Base-by-base conservation (phyloP, 2,888 invertebrate species). In the Plagiodera versicolora region DNA sequence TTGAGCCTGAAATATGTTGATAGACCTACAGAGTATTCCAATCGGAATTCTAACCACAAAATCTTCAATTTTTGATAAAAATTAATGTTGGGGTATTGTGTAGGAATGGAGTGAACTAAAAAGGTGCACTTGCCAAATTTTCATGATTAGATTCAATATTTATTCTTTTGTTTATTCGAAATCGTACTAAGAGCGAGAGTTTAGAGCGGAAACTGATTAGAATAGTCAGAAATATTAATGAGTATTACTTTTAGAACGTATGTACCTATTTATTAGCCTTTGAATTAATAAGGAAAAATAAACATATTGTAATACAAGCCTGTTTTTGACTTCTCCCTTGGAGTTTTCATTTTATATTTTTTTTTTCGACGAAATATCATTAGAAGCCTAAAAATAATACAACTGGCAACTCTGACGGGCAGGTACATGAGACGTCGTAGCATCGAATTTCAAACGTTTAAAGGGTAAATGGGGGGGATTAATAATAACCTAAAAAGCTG, bases 41-140 rank as follows among this genome's bases (percentile, higher is more conserved):
- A 24, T 6, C 6, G 6, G 24, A 24, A 24, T 24, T 6, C 24
- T 5, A 6, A 3, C 6, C 4, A 5, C 24, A n/a, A 17, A 32
- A n/a, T 20, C 3, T 6, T 6, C 4, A 10, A 2, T 6, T 39
- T 2, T 4, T 4, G n/a, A 39, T 20, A 1, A 8, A 17, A 17
- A 10, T 20, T 51, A n/a, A n/a, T n/a, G 24, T 24, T 24, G 6
- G 6, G 24, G 24, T 24, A 6, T 24, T 24, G 4, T 24, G 24
- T 24, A 24, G 3, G 3, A 24, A 5, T 24, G 24, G 6, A 24
- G 24, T 24, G 24, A 24, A 24, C 24, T 24, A 24, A 24, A 24
- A 14, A 17, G 46, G 54, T 68, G 69, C 73, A 72, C 74, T 74
- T 74, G 73, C 73, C 72, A 74, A 74, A 73, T 63, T 66, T 61